A percentile compares a stretch with the other conserved stretches of the same genome.
phyloP scores from a whole-genome alignment of 1,140 invertebrate species.

The Himalopsyche phryganea region DNA sequence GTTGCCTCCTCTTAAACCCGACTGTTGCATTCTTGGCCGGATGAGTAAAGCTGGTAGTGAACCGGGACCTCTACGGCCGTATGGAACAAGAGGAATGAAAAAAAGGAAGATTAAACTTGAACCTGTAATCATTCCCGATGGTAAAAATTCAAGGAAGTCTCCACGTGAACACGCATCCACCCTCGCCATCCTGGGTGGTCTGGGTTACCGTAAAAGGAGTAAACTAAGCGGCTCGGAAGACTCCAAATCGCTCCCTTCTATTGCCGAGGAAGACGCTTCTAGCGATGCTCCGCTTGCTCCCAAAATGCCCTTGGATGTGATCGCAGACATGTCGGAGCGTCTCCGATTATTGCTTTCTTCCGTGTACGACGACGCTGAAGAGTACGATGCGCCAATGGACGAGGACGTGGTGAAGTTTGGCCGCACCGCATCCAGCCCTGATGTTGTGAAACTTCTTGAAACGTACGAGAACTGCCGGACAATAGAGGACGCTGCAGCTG shows the following conservation, averaged over 20 bases:
- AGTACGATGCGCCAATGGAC: conserved; percentile 45
- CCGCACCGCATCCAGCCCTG: conserved; percentile 3
- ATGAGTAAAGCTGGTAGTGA: conserved; percentile 41
- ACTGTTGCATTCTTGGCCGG: conserved; percentile 50
- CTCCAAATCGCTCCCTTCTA: conserved; percentile 43
- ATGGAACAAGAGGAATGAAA: conserved; percentile 49
- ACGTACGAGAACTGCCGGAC: conserved; percentile 22
- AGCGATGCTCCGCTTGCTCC: conserved; percentile 42
- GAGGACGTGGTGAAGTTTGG: conserved; percentile 36
- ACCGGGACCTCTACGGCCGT: conserved; percentile 42
- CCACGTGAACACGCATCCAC: conserved; percentile 82
- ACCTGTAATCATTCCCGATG: conserved; percentile 1
- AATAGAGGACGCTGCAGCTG: conserved; percentile 34
- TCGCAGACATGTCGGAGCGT: conserved; percentile 42
- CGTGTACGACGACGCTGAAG: conserved; percentile 46
- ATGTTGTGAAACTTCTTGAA: conserved; percentile 22
- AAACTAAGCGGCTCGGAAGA: conserved; percentile 44
- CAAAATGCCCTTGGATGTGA: conserved; percentile 37
- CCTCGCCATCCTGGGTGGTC: conserved; percentile 70
- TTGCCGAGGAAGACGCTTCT: conserved; percentile 41
- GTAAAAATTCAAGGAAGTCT: conserved; percentile 69
- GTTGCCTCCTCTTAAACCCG: conserved; percentile 56
- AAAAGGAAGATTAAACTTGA: conserved; percentile 34
- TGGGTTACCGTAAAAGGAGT: conserved; percentile 55
- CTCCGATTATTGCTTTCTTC: conserved; percentile 47